phyloP scores from a whole-genome alignment of 2,888 invertebrate genomes.

The Tanypteryx hageni region DNA sequence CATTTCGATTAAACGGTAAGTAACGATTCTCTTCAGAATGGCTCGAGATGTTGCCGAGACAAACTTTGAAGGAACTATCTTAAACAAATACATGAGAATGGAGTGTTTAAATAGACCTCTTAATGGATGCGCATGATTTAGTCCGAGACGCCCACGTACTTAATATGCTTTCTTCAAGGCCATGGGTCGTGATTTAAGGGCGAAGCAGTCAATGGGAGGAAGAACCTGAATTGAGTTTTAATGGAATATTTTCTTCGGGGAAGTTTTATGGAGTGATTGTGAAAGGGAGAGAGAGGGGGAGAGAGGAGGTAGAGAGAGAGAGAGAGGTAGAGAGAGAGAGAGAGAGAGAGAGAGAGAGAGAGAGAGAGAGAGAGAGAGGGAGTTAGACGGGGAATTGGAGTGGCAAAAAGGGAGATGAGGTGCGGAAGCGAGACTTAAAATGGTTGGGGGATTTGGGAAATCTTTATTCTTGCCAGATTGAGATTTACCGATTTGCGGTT shows the following conservation, averaged over 20 bases:
- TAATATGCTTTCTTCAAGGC: neutral
- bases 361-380: neutral
- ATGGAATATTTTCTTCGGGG: slow-evolving; percentile 5
- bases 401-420: neutral
- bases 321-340: neutral
- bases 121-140: neutral
- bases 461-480: slow-evolving; percentile 22
- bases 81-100: no score
- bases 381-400: neutral
- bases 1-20: no score
- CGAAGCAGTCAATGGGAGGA: neutral
- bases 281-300: neutral
- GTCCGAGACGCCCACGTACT: neutral
- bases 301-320: neutral
- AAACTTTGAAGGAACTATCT: no score
- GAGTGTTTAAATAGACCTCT: neutral
- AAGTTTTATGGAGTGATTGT: neutral
- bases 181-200: neutral
- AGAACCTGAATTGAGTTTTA: slow-evolving; percentile 42
- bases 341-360: neutral
- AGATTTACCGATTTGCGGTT: slow-evolving; percentile 33
- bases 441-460: neutral
- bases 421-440: neutral
- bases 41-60: no score
- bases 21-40: no score